phyloP scores from a whole-genome alignment of 2,888 invertebrate genomes.

The Isotomurus palustris region DNA sequence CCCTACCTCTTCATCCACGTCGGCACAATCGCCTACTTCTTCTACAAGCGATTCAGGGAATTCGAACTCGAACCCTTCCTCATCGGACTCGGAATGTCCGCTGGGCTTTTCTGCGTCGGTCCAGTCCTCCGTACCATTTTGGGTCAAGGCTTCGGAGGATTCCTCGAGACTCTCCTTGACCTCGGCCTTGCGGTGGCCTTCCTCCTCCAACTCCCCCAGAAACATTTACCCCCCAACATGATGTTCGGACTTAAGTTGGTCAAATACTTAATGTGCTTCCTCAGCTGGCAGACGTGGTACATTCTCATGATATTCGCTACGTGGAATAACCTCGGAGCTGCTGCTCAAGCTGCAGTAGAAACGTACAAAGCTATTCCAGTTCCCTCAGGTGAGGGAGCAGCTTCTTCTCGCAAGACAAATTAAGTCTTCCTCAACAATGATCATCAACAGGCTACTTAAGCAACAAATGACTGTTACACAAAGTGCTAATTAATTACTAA shows the following conservation, averaged over 20 bases:
- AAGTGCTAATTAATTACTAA: no score
- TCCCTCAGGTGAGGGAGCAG: background rate
- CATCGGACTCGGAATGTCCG: slow-evolving; percentile 31
- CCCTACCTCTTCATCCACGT: slow-evolving; percentile 30
- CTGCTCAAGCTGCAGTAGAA: slow-evolving; percentile 19
- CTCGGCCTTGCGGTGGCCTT: slow-evolving; percentile 31
- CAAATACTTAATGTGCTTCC: slow-evolving; percentile 35
- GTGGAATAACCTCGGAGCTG: slow-evolving; percentile 37
- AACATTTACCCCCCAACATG: slow-evolving; percentile 36
- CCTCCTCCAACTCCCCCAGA: slow-evolving; percentile 28
- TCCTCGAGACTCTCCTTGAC: slow-evolving; percentile 23
- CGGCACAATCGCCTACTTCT: slow-evolving; percentile 25
- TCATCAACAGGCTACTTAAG: no score
- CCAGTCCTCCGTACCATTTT: slow-evolving; percentile 30
- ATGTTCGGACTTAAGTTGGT: slow-evolving; percentile 37
- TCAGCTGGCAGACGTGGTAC: slow-evolving; percentile 39
- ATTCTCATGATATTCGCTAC: slow-evolving; percentile 37
- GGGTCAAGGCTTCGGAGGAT: slow-evolving; percentile 27
- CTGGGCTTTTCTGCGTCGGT: slow-evolving; percentile 19
- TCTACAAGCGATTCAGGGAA: slow-evolving; percentile 34
- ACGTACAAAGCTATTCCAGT: slow-evolving; percentile 21
- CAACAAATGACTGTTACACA: no score
- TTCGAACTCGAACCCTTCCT: slow-evolving; percentile 35
- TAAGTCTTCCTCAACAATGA: no score
- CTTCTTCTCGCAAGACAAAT: slow-evolving; percentile 3